Evolutionary conservation across 30 jellyfish, hydroid and myxozoan species (phyloP), one percentile per base, ranked within the genome.

Genomic region (Clytia hemisphaerica): DNA sequence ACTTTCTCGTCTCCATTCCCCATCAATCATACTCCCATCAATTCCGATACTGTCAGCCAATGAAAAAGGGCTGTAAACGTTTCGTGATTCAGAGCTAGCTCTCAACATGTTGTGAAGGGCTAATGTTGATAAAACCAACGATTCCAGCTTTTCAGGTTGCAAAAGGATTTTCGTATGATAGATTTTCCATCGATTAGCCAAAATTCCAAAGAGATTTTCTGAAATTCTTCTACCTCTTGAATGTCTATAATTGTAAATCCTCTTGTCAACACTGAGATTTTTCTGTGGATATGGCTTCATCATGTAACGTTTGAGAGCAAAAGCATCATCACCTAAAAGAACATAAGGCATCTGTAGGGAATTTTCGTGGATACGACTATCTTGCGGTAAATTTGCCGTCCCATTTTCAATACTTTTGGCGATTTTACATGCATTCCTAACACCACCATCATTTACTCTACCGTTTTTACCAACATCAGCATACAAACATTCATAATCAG

Each of bases 271-370:
- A 4, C 82, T 54, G 24, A 77, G 37, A 16, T 68, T 72, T 29
- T 49, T 36, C 68, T 77, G 83, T 47, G 83, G 76, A 54, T 29
- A 77, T 18, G 91, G 91, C 77, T 77, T 77, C 83, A 66, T 77
- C 57, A 77, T 12, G 65, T 63, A 30, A 24, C 21, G 59, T 26
- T 51, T 49, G 37, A 77, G 53, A 18, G 75, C 83, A 77, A 77
- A 77, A 35, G 82, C 91, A 77, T 77, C 91, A 45, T 77, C 83
- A 22, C 82, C 66, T 36, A 50, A 33, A 63, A 77, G 36, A 33
- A 77, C 75, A 40, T 63, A 38, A 18, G 75, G 83, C n/a, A n/a
- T n/a, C n/a, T n/a, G n/a, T n/a, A n/a, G n/a, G n/a, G n/a, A n/a
- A n/a, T n/a, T n/a, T n/a, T n/a, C n/a, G n/a, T n/a, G n/a, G n/a